phyloP scores from a whole-genome alignment of 2,797 vertebrate species.

The Microctenopoma stevenorrisi region DNA sequence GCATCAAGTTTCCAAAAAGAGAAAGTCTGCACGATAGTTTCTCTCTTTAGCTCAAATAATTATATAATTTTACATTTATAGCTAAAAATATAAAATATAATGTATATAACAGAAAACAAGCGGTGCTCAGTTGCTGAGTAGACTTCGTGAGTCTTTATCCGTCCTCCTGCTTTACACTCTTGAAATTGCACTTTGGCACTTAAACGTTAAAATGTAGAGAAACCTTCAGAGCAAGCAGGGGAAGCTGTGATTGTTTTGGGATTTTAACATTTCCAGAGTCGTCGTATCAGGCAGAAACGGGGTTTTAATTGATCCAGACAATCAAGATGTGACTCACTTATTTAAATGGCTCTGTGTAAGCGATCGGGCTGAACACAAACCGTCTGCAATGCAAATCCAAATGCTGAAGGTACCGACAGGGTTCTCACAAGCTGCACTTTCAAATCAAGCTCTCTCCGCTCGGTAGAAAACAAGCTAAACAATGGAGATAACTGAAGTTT shows the following conservation, averaged over 20 bases:
- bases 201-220: background rate
- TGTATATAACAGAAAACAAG: background rate
- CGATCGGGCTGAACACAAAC: background rate
- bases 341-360: slow-evolving; percentile 4
- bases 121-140: background rate
- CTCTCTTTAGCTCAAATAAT: background rate
- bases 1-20: background rate
- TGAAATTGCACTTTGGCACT: background rate
- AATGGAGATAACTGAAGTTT: background rate
- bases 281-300: background rate
- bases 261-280: background rate
- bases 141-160: slow-evolving; percentile 24
- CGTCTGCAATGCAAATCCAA: slow-evolving; percentile 16
- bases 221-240: background rate
- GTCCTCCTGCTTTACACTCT: slow-evolving; percentile 17
- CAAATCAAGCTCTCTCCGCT: slow-evolving; percentile 4
- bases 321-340: slow-evolving; percentile 14
- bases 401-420: slow-evolving; percentile 23
- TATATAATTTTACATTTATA: background rate
- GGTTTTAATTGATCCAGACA: slow-evolving; percentile 23
- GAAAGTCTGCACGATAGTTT: background rate
- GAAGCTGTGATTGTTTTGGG: background rate
- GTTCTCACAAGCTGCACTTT: slow-evolving; percentile 25
- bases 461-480: slow-evolving; percentile 5
- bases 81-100: background rate